A percentile compares a stretch with the other conserved stretches of the same genome.
These are phyloP conservation scores for Drosophila tropicalis DNA, from an alignment of 1,140 invertebrate species.

Conservation along the genomic window DNA sequence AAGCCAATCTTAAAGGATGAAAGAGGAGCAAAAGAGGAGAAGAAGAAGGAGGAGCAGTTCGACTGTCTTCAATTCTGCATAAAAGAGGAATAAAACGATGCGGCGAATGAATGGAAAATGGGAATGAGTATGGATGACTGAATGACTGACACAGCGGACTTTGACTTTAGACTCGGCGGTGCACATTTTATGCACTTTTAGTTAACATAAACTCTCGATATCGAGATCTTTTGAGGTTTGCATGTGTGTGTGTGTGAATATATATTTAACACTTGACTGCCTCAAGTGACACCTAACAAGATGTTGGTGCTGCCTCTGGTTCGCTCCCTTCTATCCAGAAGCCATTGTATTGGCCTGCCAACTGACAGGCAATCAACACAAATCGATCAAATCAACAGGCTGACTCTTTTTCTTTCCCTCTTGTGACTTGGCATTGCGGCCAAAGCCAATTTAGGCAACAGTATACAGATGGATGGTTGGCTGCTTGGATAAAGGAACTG, in stretches of 20 bases:
- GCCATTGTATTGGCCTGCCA: constrained; percentile 63
- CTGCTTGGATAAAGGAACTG: constrained; percentile 9
- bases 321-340: constrained; percentile 28
- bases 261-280: constrained; percentile 81
- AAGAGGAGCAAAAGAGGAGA: constrained; percentile 13
- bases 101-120: constrained; percentile 38
- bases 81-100: constrained; percentile 55
- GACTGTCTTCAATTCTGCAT: constrained; percentile 59
- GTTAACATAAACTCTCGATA: constrained; percentile 70
- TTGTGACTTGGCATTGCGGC: constrained; percentile 37
- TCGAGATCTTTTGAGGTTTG: constrained; percentile 10
- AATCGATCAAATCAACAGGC: constrained; percentile 77
- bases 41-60: not conserved
- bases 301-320: constrained; percentile 30
- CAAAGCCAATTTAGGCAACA: constrained; percentile 67
- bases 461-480: constrained; percentile 42
- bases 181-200: constrained; percentile 79
- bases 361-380: constrained; percentile 80
- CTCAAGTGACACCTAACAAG: constrained; percentile 74
- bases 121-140: constrained; percentile 31
- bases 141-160: constrained; percentile 54
- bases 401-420: constrained; percentile 21
- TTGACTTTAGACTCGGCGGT: constrained; percentile 36
- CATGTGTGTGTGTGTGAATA: constrained; percentile 31
- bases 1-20: constrained; percentile 47